Base-by-base conservation (phyloP, 2,797 vertebrate genomes). In the Ctenopoma multispine region DNA sequence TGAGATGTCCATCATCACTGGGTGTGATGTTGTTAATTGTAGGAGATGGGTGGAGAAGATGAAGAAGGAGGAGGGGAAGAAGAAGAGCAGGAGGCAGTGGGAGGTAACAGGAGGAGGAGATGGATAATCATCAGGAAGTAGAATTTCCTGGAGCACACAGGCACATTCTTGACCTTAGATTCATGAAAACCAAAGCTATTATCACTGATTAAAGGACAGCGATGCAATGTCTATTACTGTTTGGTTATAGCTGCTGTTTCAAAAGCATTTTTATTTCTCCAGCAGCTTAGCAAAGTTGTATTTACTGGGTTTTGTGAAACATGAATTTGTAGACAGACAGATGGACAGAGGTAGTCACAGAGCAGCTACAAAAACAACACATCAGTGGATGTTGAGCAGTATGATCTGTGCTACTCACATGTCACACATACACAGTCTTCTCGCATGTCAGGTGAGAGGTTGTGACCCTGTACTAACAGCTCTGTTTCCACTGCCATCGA, bases 91-190 rank as follows among this genome's bases (percentile, higher is more conserved):
- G 80, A n/a, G 63, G 67, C 20, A 1, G 14, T 24, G 64, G 41
- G 64, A 79, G 86, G 84, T 55, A 44, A 62, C 20, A 36, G 69
- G 36, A 58, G 58, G 68, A 84, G 89, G 90, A 93, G 93, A 81
- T 36, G 93, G 93, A 92, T 85, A 92, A 92, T 90, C 61, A 83
- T 89, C 77, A 85, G 89, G 89, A 91, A 84, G 77, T 50, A 44
- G 69, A 68, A 78, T 6, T 72, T 70, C 49, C 8, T 48, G 6
- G 27, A 31, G 68, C 34, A 51, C 77, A 63, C 21, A 67, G 57
- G 63, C 55, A 64, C 84, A 88, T 91, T 89, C 79, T 86, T 85
- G 43, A 63, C 81, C 72, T 65, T 58, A 57, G 63, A 83, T 87
- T 77, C 40, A 85, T 69, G 67, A 50, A 47, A 81, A 75, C 80